Percentiles rank a stretch among this genome's conserved stretches.
Conservation (phyloP, 53 echinoderm and acorn worm species). For the Paracentrotus lividus region DNA sequence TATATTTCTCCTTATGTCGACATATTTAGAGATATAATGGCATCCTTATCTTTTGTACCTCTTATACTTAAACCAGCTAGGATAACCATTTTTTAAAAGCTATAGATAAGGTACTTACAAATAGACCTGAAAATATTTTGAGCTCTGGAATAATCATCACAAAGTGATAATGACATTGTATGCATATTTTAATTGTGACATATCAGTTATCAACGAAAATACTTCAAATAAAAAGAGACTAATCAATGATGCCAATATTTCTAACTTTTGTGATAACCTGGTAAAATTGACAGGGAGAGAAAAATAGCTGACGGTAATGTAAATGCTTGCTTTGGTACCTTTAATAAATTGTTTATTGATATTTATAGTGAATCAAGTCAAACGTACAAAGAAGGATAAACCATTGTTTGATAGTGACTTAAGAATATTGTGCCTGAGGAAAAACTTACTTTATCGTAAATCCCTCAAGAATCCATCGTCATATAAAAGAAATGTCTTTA, state of each 20-base stretch:
- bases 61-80: not conserved
- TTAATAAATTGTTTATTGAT: not conserved
- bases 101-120: not conserved
- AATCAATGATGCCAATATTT: not conserved
- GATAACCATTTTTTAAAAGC: not conserved
- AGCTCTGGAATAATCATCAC: not conserved
- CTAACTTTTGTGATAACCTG: not conserved
- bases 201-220: not conserved
- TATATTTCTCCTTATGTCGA: not conserved
- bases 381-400: not conserved
- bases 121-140: constrained; percentile 7
- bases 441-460: not conserved
- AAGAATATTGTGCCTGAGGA: not conserved
- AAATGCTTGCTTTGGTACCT: not conserved
- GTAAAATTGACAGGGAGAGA: not conserved
- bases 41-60: not conserved
- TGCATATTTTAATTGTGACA: not conserved
- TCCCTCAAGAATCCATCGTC: not conserved
- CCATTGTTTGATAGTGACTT: not conserved
- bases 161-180: not conserved
- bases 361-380: not conserved
- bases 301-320: not conserved
- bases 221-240: not conserved
- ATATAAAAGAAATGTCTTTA: not conserved
- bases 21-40: no score